A percentile compares a stretch with the other conserved stretches of the same genome.
Conservation (phyloP, 2,888 invertebrate genomes). For the Monochamus alternatus region DNA sequence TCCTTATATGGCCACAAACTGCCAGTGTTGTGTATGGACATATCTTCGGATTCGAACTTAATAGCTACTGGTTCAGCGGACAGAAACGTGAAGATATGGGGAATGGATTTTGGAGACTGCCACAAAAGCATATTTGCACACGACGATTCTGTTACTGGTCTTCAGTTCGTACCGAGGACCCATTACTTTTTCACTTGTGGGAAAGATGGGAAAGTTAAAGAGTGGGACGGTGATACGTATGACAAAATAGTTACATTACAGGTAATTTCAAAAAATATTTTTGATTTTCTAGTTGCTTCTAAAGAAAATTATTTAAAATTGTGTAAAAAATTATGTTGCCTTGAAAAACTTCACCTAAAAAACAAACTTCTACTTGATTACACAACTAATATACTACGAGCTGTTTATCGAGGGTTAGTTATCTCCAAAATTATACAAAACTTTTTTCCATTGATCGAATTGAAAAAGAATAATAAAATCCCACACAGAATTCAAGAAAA, state of each 20-base stretch:
- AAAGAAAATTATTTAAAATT: too few relatives aligned
- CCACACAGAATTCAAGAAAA: too few relatives aligned
- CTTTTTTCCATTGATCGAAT: too few relatives aligned
- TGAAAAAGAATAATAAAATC: too few relatives aligned
- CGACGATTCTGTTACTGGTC: conserved; percentile 92
- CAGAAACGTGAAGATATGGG: conserved; percentile 97
- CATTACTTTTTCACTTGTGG: conserved; percentile 95
- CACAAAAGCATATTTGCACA: conserved; percentile 97
- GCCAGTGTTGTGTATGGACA: conserved; percentile 94
- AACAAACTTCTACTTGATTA: too few relatives aligned
- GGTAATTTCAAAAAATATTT: conserved; percentile 70
- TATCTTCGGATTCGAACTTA: conserved; percentile 88
- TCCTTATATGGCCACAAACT: conserved; percentile 97
- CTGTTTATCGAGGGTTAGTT: too few relatives aligned
- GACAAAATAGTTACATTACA: conserved; percentile 91
- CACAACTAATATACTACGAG: too few relatives aligned
- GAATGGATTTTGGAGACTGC: conserved; percentile 98
- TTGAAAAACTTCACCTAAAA: too few relatives aligned
- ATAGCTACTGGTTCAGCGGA: conserved; percentile 97
- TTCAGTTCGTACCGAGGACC: conserved; percentile 92
- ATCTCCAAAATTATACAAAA: too few relatives aligned
- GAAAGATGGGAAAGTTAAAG: conserved; percentile 94
- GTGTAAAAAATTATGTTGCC: too few relatives aligned
- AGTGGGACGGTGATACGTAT: conserved; percentile 97
- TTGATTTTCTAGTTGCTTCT: not conserved